Conservation (phyloP, 2,888 invertebrate genomes). For the Erynnis tages region DNA sequence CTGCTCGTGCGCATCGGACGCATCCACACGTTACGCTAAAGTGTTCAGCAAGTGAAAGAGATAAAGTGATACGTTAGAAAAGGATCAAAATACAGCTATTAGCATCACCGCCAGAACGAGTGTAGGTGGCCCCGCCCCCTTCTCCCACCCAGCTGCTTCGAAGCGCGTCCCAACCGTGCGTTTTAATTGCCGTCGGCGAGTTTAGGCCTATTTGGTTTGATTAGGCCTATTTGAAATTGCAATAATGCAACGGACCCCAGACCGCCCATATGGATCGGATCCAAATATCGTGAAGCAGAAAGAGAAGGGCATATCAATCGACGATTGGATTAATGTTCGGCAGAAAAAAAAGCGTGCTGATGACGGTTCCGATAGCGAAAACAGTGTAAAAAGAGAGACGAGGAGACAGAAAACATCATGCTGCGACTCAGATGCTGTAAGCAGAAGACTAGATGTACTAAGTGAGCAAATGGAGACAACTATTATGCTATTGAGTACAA, state of each 20-base stretch:
- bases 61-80: neutral
- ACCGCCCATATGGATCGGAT: slow-evolving; percentile 23
- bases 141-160: too few relatives aligned
- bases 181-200: too few relatives aligned
- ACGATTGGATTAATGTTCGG: neutral
- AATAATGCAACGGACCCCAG: neutral
- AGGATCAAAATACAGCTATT: neutral
- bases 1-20: too few relatives aligned
- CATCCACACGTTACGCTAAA: too few relatives aligned
- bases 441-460: neutral
- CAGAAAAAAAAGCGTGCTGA: neutral
- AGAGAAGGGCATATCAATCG: neutral
- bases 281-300: slow-evolving; percentile 8
- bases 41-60: neutral
- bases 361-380: neutral
- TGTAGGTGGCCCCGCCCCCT: neutral
- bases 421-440: neutral
- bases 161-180: too few relatives aligned
- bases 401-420: slow-evolving; percentile 1
- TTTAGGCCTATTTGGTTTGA: neutral
- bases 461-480: neutral
- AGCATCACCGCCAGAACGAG: neutral
- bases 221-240: slow-evolving; percentile 7
- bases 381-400: neutral
- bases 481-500: neutral